These are phyloP conservation scores for Rhynchomys soricoides DNA, from an alignment of 2,113 vertebrate species.

Conservation along the genomic window DNA sequence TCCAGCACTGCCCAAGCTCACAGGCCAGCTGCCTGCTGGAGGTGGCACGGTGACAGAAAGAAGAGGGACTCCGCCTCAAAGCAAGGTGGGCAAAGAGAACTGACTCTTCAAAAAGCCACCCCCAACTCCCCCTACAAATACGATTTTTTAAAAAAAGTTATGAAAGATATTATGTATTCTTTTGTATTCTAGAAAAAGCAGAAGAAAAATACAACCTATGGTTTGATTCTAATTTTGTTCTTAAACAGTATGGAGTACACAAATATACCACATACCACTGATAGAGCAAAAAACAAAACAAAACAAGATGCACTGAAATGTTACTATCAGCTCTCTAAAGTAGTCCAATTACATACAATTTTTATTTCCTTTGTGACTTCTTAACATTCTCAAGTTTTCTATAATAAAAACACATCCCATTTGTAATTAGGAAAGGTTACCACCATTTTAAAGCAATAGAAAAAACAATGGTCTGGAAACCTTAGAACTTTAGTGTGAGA, in stretches of 20 bases:
- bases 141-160: not conserved
- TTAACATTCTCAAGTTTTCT: conserved; percentile 12
- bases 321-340: not conserved
- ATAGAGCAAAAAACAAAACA: not conserved
- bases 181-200: not conserved
- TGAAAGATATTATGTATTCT: not conserved
- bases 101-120: not conserved
- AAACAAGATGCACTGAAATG: not conserved
- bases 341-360: not conserved
- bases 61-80: not conserved
- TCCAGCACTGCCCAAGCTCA: not conserved
- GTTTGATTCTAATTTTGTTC: conserved; percentile 33
- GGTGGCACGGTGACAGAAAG: not conserved
- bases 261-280: not conserved
- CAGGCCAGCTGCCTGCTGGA: too few relatives aligned
- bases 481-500: not conserved
- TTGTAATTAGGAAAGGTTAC: not conserved
- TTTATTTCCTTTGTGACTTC: conserved; percentile 4
- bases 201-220: not conserved
- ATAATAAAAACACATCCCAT: not conserved
- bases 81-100: not conserved
- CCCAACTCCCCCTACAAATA: not conserved
- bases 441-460: conserved; percentile 8
- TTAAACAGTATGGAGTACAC: not conserved
- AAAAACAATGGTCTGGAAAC: not conserved